These are phyloP conservation scores for Stercorarius parasiticus DNA, from an alignment of 2,113 vertebrate species.

Conservation along the genomic window DNA sequence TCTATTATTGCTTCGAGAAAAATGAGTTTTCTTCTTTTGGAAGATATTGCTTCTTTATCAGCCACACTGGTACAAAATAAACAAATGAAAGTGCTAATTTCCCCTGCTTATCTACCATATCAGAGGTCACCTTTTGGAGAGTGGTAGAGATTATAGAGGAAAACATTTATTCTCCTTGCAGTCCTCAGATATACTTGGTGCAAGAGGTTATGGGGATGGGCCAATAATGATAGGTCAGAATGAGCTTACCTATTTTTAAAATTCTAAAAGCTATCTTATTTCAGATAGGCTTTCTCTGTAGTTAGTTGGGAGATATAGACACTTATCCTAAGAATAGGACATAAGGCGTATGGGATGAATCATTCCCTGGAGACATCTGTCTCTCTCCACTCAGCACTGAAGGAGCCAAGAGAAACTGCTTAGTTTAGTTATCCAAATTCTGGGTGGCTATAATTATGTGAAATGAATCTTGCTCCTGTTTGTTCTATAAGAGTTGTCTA, in stretches of 20 bases:
- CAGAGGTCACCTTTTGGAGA: background rate
- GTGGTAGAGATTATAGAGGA: background rate
- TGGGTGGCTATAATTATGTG: background rate
- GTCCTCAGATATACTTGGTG: background rate
- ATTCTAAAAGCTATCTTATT: background rate
- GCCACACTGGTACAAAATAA: background rate
- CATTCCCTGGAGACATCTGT: background rate
- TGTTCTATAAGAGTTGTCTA: background rate
- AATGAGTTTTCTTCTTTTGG: background rate
- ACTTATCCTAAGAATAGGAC: background rate
- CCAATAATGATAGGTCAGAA: background rate
- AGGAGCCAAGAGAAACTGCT: background rate
- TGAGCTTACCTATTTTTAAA: background rate
- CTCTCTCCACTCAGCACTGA: background rate
- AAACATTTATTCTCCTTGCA: background rate
- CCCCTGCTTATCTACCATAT: background rate
- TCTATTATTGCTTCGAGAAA: background rate
- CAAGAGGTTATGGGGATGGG: background rate
- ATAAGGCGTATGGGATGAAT: background rate
- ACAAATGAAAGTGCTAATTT: slow-evolving; percentile 2
- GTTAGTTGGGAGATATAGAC: background rate
- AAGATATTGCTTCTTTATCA: background rate
- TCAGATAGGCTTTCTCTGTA: background rate
- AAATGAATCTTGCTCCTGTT: background rate
- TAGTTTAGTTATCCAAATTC: background rate